Percentiles rank a stretch among this genome's conserved stretches.
These are phyloP conservation scores for Drosophila putrida DNA, from an alignment of 2,888 invertebrate genomes.

Conservation along the genomic window DNA sequence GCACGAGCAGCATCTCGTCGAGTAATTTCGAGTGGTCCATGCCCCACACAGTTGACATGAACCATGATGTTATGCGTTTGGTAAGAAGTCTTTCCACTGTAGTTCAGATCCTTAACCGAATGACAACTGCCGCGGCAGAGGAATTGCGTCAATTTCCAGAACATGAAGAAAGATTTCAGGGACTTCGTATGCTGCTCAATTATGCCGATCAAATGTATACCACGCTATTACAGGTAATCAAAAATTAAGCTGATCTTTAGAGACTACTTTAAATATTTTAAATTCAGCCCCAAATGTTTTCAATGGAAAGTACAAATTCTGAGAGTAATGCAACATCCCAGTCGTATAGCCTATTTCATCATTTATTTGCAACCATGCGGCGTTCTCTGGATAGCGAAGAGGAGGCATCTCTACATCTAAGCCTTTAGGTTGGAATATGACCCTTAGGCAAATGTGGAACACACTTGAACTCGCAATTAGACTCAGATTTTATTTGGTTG, in stretches of 20 bases:
- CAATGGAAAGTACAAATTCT: neutral
- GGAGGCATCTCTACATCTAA: neutral
- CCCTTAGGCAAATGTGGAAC: slow-evolving; percentile 4
- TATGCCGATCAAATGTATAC: slow-evolving; percentile 58
- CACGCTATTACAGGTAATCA: slow-evolving; percentile 40
- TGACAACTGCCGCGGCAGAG: slow-evolving; percentile 46
- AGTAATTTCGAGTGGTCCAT: slow-evolving; percentile 26
- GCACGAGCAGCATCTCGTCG: neutral
- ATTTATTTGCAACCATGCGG: slow-evolving; percentile 41
- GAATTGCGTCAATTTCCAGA: slow-evolving; percentile 49
- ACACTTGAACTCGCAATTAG: slow-evolving; percentile 4
- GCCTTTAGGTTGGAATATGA: neutral
- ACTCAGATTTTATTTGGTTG: slow-evolving; percentile 2
- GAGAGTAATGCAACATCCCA: neutral
- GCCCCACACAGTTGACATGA: slow-evolving; percentile 29
- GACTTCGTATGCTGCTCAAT: slow-evolving; percentile 33
- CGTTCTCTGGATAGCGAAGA: neutral
- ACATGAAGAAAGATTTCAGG: slow-evolving; percentile 42
- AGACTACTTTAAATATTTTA: neutral
- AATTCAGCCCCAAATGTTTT: slow-evolving; percentile 30
- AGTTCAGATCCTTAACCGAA: slow-evolving; percentile 49
- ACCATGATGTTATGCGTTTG: slow-evolving; percentile 39
- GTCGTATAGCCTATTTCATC: slow-evolving; percentile 40
- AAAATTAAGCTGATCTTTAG: neutral
- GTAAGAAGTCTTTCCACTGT: slow-evolving; percentile 43